Evolutionary conservation across 1,140 invertebrate genomes (phyloP).

Genomic region (Drosophila orosa): DNA sequence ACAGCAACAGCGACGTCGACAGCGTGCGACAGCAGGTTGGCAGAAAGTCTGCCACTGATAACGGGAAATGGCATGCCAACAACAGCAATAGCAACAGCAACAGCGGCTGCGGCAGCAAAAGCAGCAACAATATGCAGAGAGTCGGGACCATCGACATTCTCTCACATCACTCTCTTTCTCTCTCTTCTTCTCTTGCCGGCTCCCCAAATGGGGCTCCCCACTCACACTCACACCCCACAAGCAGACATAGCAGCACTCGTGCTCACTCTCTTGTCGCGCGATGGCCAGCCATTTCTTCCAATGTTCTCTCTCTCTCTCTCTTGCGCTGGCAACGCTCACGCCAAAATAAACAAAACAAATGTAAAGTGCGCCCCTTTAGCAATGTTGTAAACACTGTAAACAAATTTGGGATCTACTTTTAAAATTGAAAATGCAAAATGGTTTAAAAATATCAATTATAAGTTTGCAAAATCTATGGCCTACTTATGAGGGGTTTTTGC

Average conservation of each 20-base stretch:
- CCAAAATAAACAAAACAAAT: constrained; percentile 82
- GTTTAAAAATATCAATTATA: too few species aligned
- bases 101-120: constrained; percentile 36
- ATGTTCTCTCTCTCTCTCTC: constrained; percentile 46
- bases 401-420: neutral
- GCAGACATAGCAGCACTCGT: constrained; percentile 19
- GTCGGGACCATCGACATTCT: constrained; percentile 37
- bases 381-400: constrained; percentile 22
- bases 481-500: neutral
- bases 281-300: constrained; percentile 30
- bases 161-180: constrained; percentile 27
- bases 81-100: constrained; percentile 46
- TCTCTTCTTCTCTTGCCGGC: constrained; percentile 23
- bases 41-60: constrained; percentile 81
- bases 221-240: constrained; percentile 17
- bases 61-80: constrained; percentile 80
- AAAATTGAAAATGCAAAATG: neutral
- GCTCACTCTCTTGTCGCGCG: constrained; percentile 22
- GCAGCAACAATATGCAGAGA: constrained; percentile 47
- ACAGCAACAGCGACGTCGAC: constrained; percentile 32
- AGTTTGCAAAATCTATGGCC: neutral
- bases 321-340: constrained; percentile 65
- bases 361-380: constrained; percentile 67
- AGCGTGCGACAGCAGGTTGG: constrained; percentile 71
- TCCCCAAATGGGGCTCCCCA: constrained; percentile 33